Conservation (phyloP, 1,140 invertebrate species). For the Lamellibrachia luymesi region DNA sequence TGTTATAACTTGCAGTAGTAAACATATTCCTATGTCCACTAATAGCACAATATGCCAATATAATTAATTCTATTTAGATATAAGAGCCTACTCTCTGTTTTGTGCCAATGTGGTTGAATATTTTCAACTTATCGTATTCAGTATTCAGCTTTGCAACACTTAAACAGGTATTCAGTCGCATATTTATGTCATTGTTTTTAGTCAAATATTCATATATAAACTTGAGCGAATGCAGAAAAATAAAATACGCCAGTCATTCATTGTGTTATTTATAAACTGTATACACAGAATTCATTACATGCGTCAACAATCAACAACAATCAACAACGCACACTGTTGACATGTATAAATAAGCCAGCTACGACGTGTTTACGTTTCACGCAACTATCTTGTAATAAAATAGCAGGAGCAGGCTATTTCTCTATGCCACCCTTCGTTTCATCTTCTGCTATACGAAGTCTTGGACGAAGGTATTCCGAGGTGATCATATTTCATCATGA, state of each 20-base stretch:
- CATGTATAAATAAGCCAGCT: background rate
- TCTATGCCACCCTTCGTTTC: background rate
- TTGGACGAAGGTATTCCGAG: background rate
- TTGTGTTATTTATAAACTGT: background rate
- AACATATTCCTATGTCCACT: no score
- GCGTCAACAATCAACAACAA: background rate
- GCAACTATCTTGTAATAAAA: background rate
- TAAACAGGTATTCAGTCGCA: background rate
- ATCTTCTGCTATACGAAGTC: background rate
- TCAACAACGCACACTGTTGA: background rate
- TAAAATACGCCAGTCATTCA: background rate
- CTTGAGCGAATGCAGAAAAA: background rate
- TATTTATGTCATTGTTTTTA: background rate
- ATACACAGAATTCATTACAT: background rate
- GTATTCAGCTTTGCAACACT: background rate
- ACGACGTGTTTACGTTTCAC: background rate
- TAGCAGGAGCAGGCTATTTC: background rate
- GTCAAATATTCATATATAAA: background rate
- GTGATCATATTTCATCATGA: background rate
- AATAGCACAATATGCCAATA: no score
- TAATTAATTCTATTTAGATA: no score
- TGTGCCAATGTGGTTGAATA: no score
- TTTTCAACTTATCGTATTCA: background rate
- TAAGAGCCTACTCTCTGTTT: no score
- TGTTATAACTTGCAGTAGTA: no score